phyloP scores from a whole-genome alignment of 64 coral and sea anemone species.

The Trachythela sp. region DNA sequence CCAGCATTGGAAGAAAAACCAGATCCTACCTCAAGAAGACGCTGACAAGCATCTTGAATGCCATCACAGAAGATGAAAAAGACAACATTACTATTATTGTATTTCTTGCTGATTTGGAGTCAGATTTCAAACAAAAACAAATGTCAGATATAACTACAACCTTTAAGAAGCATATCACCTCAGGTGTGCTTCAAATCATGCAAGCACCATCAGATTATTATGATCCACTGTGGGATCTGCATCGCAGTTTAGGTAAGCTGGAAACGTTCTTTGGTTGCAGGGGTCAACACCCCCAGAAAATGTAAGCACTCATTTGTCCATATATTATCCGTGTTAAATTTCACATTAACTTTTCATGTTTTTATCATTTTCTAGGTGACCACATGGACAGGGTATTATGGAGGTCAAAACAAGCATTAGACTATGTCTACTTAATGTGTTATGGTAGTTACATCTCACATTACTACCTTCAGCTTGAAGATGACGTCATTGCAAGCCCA shows the following conservation, averaged over 20 bases:
- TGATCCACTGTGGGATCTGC: constrained; percentile 23
- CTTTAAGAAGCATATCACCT: background rate
- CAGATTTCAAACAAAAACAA: constrained; percentile 28
- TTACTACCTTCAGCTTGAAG: constrained; percentile 56
- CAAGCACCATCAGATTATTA: constrained; percentile 51
- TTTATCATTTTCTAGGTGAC: constrained; percentile 33
- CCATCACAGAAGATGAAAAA: constrained; percentile 35
- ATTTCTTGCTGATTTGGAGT: constrained; percentile 52
- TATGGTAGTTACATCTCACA: constrained; percentile 41
- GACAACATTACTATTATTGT: constrained; percentile 40
- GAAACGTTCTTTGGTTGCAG: background rate
- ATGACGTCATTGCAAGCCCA: constrained; percentile 51
- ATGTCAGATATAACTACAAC: background rate
- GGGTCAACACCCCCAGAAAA: constrained; percentile 43
- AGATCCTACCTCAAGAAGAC: constrained; percentile 44
- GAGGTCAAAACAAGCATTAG: constrained; percentile 55
- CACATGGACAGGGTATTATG: constrained; percentile 23
- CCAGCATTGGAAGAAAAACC: constrained; percentile 40
- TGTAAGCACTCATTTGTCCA: too few species aligned
- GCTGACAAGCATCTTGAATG: background rate
- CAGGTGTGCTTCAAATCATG: constrained; percentile 37
- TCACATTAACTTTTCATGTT: constrained; percentile 46
- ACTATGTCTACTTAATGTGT: constrained; percentile 56
- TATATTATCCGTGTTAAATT: too few species aligned
- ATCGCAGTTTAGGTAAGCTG: constrained; percentile 30